Conservation (phyloP, 1,140 invertebrate species). For the Coelopa frigida region DNA sequence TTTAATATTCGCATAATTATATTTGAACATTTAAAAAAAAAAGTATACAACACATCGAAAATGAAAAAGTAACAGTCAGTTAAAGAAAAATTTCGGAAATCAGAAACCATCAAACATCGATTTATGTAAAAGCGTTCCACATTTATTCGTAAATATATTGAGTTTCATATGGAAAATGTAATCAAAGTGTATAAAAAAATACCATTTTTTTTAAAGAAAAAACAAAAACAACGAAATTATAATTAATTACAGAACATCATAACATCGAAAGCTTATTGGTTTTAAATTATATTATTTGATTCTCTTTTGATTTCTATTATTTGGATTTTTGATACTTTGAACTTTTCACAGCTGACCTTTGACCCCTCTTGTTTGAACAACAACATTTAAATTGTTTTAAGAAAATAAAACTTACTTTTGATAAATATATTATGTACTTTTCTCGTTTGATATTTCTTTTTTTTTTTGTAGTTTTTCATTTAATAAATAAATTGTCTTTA, state of each 20-base stretch:
- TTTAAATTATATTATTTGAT: slow-evolving; percentile 10
- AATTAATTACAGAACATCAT: slow-evolving; percentile 36
- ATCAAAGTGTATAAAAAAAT: no score
- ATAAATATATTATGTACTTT: background rate
- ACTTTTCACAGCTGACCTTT: background rate
- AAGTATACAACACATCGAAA: no score
- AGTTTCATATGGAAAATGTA: no score
- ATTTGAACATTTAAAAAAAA: no score
- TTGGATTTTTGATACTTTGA: background rate
- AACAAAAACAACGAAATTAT: no score
- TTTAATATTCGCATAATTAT: no score
- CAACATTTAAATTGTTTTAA: background rate
- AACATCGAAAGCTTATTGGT: slow-evolving; percentile 18
- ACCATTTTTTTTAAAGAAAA: no score
- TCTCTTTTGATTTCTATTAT: slow-evolving; percentile 12
- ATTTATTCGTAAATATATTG: no score
- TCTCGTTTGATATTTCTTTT: slow-evolving; percentile 1
- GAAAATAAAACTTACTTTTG: no score
- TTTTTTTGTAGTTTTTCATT: slow-evolving; percentile 3
- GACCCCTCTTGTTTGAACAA: slow-evolving; percentile 9
- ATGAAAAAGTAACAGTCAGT: no score
- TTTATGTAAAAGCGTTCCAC: slow-evolving; percentile 45
- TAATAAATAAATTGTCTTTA: slow-evolving; percentile 1
- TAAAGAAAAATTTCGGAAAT: no score
- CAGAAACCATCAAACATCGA: no score